A percentile compares a stretch with the other conserved stretches of the same genome.
Evolutionary conservation across 2,797 vertebrate species (phyloP).

Genomic region (Megalops cyprinoides): DNA sequence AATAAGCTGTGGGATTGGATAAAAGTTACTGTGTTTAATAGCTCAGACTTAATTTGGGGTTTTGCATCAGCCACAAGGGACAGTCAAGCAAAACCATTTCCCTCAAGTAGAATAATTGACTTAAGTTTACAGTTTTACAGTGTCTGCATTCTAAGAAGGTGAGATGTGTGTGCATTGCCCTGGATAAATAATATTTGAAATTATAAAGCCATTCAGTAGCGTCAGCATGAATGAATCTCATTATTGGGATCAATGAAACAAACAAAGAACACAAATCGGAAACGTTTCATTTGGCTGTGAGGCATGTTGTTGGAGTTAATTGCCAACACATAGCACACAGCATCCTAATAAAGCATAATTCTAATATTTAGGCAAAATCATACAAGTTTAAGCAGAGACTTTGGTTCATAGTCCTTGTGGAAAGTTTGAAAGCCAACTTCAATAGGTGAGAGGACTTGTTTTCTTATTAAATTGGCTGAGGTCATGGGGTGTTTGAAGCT

Average conservation of each 20-base stretch:
- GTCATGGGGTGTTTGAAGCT: neutral
- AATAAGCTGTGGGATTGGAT: conserved; percentile 26
- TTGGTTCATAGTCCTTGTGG: neutral
- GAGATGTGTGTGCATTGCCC: neutral
- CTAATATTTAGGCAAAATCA: conserved; percentile 2
- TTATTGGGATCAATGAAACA: neutral
- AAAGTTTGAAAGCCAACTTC: neutral
- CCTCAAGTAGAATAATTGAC: conserved; percentile 20
- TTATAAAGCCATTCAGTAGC: neutral
- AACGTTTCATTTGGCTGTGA: neutral
- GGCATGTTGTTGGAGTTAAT: neutral
- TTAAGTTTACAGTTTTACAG: neutral
- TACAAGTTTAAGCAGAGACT: conserved; percentile 25
- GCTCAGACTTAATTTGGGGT: conserved; percentile 9
- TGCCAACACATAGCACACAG: conserved; percentile 12
- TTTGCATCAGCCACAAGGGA: conserved; percentile 12
- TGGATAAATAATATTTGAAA: neutral
- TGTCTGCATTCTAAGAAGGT: neutral
- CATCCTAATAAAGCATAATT: neutral
- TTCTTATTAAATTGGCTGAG: conserved; percentile 19
- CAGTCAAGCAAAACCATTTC: conserved; percentile 26
- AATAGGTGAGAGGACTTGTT: neutral
- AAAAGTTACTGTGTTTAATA: conserved; percentile 15
- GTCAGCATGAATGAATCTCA: neutral
- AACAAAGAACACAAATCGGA: neutral